Evolutionary conservation across 2,888 invertebrate species (phyloP).

Genomic region (Sphaeridia pumilis): DNA sequence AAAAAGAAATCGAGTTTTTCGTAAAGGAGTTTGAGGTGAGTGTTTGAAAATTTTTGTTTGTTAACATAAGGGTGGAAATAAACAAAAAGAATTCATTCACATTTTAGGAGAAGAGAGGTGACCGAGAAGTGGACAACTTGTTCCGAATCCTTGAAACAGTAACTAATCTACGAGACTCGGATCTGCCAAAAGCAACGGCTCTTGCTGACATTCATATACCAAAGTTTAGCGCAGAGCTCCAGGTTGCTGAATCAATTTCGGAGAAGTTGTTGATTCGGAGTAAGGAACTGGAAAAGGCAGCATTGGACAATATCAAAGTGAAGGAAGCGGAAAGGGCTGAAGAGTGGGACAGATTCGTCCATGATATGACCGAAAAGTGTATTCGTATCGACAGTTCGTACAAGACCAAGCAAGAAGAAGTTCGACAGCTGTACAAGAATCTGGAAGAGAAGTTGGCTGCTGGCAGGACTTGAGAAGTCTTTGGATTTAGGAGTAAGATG

Average conservation of each 20-base stretch:
- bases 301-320: constrained; percentile 39
- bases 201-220: constrained; percentile 51
- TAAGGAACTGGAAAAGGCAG: constrained; percentile 18
- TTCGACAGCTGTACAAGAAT: constrained; percentile 60
- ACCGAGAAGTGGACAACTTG: constrained; percentile 65
- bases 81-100: no score
- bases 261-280: constrained; percentile 24
- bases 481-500: neutral
- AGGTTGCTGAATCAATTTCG: constrained; percentile 44
- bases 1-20: constrained; percentile 73
- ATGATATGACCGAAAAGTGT: constrained; percentile 64
- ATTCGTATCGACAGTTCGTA: constrained; percentile 63
- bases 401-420: constrained; percentile 64
- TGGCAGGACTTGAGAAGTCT: neutral
- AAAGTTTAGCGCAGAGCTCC: constrained; percentile 52
- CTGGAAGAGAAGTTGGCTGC: constrained; percentile 51
- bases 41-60: neutral
- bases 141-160: constrained; percentile 64
- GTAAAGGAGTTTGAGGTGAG: constrained; percentile 73
- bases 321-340: constrained; percentile 46
- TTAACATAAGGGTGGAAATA: no score
- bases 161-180: constrained; percentile 62
- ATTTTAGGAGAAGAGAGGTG: constrained; percentile 59
- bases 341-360: constrained; percentile 64
- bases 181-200: constrained; percentile 56